phyloP scores from a whole-genome alignment of 1,140 invertebrate species.

The Anadara kagoshimensis region DNA sequence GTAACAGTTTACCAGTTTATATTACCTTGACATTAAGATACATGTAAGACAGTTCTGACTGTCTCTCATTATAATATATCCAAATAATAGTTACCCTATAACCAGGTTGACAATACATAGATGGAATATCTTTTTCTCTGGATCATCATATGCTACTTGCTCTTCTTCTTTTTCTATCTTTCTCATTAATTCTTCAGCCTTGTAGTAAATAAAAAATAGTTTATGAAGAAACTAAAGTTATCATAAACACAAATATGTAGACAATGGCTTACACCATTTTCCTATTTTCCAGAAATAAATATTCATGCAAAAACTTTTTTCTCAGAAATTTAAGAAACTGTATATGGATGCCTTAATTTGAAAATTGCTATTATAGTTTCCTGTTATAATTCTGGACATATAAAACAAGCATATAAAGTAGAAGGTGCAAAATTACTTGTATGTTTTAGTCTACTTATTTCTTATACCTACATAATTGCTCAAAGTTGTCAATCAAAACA shows the following conservation, averaged over 20 bases:
- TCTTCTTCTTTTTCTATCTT: slow-evolving; percentile 99
- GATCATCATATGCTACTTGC: slow-evolving; percentile 89
- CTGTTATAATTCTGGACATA: too few relatives aligned
- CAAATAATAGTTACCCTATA: slow-evolving; percentile 82
- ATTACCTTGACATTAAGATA: not conserved
- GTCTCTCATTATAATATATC: not conserved
- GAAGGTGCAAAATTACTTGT: too few relatives aligned
- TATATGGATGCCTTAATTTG: too few relatives aligned
- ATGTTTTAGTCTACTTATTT: too few relatives aligned
- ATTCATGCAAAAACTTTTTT: too few relatives aligned
- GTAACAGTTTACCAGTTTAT: too few relatives aligned
- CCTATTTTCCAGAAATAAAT: not conserved
- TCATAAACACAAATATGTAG: not conserved
- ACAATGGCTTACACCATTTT: not conserved
- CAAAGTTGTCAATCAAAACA: too few relatives aligned
- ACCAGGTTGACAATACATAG: slow-evolving; percentile 99
- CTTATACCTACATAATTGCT: too few relatives aligned
- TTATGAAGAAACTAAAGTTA: not conserved
- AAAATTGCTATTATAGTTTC: too few relatives aligned
- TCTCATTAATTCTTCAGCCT: slow-evolving; percentile 97
- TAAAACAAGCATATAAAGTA: too few relatives aligned
- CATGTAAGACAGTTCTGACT: not conserved
- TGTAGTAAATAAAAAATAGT: not conserved
- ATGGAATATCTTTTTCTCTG: slow-evolving; percentile 96
- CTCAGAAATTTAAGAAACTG: too few relatives aligned